phyloP scores from a whole-genome alignment of 2,888 invertebrate genomes.

The Herminia tarsipennalis region DNA sequence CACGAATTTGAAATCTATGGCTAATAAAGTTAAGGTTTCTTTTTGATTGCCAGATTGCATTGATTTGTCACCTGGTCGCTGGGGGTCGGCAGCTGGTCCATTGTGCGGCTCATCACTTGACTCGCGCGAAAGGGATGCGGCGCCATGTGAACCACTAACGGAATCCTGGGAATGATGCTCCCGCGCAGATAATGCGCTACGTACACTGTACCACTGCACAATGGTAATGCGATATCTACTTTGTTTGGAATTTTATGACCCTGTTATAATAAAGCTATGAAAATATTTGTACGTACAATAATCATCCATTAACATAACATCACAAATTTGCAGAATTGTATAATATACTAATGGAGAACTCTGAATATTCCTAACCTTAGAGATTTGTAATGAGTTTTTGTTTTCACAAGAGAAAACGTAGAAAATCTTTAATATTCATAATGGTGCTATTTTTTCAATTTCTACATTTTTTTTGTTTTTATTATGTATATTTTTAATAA shows the following conservation, averaged over 20 bases:
- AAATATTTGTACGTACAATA: slow-evolving; percentile 14
- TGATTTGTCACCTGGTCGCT: slow-evolving; percentile 73
- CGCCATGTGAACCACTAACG: slow-evolving; percentile 76
- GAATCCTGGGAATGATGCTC: slow-evolving; percentile 72
- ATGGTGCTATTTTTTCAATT: too few species aligned
- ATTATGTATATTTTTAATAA: too few species aligned
- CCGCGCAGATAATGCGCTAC: slow-evolving; percentile 59
- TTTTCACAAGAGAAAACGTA: too few species aligned
- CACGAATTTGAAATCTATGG: slow-evolving; percentile 25
- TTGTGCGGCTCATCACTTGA: slow-evolving; percentile 81
- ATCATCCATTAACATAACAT: too few species aligned
- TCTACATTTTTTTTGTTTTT: too few species aligned
- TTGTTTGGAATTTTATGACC: slow-evolving; percentile 21
- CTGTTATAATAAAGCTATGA: slow-evolving; percentile 19
- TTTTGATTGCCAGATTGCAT: slow-evolving; percentile 34
- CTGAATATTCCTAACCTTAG: too few species aligned
- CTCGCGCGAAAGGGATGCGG: slow-evolving; percentile 81
- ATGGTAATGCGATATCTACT: slow-evolving; percentile 67
- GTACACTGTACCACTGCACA: slow-evolving; percentile 41
- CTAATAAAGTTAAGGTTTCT: slow-evolving; percentile 35
- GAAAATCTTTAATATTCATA: too few species aligned
- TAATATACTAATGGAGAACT: too few species aligned
- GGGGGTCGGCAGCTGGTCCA: slow-evolving; percentile 72
- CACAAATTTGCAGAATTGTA: too few species aligned
- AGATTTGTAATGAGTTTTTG: too few species aligned